Base-by-base conservation (phyloP, 2,888 invertebrate genomes). In the Syrphus vitripennis region DNA sequence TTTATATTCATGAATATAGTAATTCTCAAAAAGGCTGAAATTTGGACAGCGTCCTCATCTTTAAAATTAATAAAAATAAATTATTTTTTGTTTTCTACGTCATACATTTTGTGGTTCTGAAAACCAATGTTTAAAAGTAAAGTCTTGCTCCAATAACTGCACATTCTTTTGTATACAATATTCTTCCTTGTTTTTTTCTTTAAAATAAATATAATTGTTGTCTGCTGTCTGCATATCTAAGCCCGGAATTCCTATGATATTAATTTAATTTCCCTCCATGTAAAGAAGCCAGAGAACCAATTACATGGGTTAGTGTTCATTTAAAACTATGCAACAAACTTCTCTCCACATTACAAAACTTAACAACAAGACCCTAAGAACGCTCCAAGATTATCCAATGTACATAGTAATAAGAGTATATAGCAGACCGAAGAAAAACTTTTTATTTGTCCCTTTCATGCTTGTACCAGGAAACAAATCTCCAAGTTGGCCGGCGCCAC, bases 401-500 rank as follows among this genome's bases (percentile, higher is more conserved):
- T 31, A 31, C 6, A 31, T 12, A 26, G 6, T 50, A 21, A 21
- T 24, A 50, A 26, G 50, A 50, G n/a, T n/a, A 26, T n/a, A 14
- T 24, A 42, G 14, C 29, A 61, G 19, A 45, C 45, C n/a, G 3
- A 29, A 26, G 65, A 19, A 26, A 45, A 65, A 65, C 29, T 42
- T 29, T n/a, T 59, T 2, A 40, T 29, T 16, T 63, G 26, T 16
- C 19, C 29, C 29, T 16, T 24, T 21, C 42, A 24, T 16, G 34
- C 12, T 50, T 26, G 7, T n/a, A 31, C 29, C 37, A 19, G 34
- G 34, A 72, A 55, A 72, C 63, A 65, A 63, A 67, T 65, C 48
- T n/a, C 29, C 57, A 31, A 65, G 79, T 48, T n/a, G n/a, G n/a
- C n/a, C n/a, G n/a, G n/a, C 79, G 79, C 74, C 74, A 50, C 21